Conservation (phyloP, 2,113 vertebrate genomes). For the Microtus montanus region DNA sequence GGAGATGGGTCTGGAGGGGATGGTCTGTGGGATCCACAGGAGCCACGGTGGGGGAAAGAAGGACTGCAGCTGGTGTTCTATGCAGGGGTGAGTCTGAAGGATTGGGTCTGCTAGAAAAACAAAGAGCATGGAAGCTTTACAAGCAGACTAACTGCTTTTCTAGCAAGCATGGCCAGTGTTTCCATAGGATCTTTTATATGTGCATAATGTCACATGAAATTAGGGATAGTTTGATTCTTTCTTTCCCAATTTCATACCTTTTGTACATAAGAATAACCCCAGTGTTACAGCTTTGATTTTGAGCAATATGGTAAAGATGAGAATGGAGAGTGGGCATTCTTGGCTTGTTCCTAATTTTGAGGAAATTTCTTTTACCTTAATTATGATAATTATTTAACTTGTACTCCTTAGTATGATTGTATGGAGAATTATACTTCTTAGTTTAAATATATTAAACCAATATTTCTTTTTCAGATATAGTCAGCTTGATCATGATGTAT, state of each 20-base stretch:
- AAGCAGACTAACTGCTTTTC: too few relatives aligned
- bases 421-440: neutral
- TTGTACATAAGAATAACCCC: neutral
- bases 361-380: neutral
- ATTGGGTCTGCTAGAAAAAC: too few relatives aligned
- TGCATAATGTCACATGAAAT: neutral
- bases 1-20: too few relatives aligned
- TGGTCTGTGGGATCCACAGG: too few relatives aligned
- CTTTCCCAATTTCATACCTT: neutral
- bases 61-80: too few relatives aligned
- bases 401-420: neutral
- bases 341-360: neutral
- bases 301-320: neutral
- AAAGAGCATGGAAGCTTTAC: too few relatives aligned
- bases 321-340: neutral
- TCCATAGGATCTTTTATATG: neutral
- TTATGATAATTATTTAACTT: neutral
- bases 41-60: too few relatives aligned
- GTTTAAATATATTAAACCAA: neutral
- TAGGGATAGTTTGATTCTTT: neutral
- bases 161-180: neutral
- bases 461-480: neutral
- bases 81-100: too few relatives aligned
- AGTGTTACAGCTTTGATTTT: neutral
- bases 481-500: neutral